Conservation (phyloP, 2,113 vertebrate species). For the Notechis scutatus region DNA sequence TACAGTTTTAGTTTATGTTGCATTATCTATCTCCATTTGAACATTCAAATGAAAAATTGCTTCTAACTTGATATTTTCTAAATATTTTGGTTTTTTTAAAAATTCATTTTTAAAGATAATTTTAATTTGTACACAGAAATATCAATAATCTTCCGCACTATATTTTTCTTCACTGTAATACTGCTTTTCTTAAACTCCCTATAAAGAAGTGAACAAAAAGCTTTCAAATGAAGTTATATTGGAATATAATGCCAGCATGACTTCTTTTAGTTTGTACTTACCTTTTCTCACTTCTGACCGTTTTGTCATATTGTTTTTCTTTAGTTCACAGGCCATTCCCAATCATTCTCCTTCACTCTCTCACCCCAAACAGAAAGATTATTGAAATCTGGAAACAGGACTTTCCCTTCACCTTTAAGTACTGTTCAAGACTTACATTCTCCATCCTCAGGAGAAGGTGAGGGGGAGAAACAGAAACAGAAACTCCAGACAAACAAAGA, state of each 20-base stretch:
- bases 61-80: too few species aligned
- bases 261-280: constrained; percentile 8
- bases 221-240: constrained; percentile 5
- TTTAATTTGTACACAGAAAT: not conserved
- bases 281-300: constrained; percentile 15
- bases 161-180: constrained; percentile 4
- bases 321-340: not conserved
- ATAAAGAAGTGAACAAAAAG: constrained; percentile 4
- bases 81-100: too few species aligned
- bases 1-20: constrained; percentile 1
- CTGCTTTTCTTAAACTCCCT: not conserved
- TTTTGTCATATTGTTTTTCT: not conserved
- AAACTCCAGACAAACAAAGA: not conserved
- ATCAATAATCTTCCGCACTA: constrained; percentile 5
- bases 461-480: not conserved
- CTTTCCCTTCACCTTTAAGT: not conserved
- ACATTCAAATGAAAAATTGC: not conserved
- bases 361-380: too few species aligned
- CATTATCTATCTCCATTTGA: not conserved
- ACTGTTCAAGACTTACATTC: not conserved
- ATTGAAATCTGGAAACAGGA: not conserved
- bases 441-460: not conserved
- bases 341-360: too few species aligned
- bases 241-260: constrained; percentile 19
- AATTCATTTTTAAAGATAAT: not conserved